A percentile compares a stretch with the other conserved stretches of the same genome.
Evolutionary conservation across 2,113 vertebrate species (phyloP).

Genomic region (Paracanthobrama guichenoti): DNA sequence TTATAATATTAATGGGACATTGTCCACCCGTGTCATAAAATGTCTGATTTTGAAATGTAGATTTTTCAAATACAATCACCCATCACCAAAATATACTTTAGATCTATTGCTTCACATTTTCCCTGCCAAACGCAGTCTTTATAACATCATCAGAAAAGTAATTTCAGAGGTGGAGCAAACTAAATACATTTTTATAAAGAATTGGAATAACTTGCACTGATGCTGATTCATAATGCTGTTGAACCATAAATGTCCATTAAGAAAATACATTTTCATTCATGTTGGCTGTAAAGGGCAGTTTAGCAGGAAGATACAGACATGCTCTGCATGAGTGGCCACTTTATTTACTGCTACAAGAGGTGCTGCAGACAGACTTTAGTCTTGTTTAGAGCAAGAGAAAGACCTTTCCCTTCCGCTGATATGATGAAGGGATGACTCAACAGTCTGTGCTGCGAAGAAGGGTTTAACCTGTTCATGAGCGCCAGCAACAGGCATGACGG

Average conservation of each 20-base stretch:
- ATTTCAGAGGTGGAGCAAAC: background rate
- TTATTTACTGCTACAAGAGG: constrained; percentile 1
- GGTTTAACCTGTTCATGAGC: constrained; percentile 25
- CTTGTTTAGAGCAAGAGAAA: background rate
- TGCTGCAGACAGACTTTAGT: background rate
- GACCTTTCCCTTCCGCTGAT: constrained; percentile 1
- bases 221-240: background rate
- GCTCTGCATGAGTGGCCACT: background rate
- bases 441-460: constrained; percentile 3
- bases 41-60: background rate
- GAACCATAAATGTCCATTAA: background rate
- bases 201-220: background rate
- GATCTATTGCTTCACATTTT: background rate
- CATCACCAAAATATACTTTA: background rate
- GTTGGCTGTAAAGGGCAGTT: background rate
- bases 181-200: background rate
- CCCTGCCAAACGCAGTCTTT: background rate
- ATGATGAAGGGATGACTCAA: constrained; percentile 29
- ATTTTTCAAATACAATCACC: background rate
- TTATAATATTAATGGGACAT: background rate
- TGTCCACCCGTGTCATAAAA: background rate
- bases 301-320: background rate
- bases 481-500: background rate
- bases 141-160: background rate
- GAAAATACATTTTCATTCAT: background rate